A percentile compares a stretch with the other conserved stretches of the same genome.
Evolutionary conservation across 2,888 invertebrate genomes (phyloP).

Genomic region (Macroteleia sp.): DNA sequence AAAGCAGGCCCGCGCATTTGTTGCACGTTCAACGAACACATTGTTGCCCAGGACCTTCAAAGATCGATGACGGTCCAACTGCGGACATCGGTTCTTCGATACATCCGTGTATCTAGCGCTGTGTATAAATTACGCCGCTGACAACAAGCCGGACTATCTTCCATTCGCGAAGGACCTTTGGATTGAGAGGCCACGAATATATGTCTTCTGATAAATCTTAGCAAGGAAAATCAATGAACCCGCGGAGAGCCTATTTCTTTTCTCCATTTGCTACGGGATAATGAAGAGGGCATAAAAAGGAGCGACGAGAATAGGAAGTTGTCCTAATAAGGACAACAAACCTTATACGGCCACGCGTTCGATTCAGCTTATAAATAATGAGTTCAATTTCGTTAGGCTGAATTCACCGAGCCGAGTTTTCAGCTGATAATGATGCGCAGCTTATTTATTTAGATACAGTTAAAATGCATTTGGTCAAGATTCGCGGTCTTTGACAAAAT

Average conservation of each 20-base stretch:
- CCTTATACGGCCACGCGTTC: slow-evolving; percentile 30
- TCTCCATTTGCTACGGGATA: slow-evolving; percentile 6
- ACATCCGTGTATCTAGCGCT: slow-evolving; percentile 13
- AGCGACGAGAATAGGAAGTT: slow-evolving; percentile 22
- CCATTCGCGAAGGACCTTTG: slow-evolving; percentile 15
- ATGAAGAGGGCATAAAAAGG: slow-evolving; percentile 31
- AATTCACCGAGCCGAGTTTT: neutral
- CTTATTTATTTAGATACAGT: slow-evolving; percentile 6
- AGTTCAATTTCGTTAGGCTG: slow-evolving; percentile 22
- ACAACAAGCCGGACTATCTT: slow-evolving; percentile 27
- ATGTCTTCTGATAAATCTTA: slow-evolving; percentile 39
- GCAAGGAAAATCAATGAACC: slow-evolving; percentile 30
- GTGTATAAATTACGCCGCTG: slow-evolving; percentile 43
- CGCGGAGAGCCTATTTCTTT: slow-evolving; percentile 20
- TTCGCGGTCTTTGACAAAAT: neutral
- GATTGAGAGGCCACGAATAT: slow-evolving; percentile 49
- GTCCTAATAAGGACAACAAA: slow-evolving; percentile 25
- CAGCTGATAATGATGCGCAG: slow-evolving; percentile 15
- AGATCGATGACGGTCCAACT: slow-evolving; percentile 45
- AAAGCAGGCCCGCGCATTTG: slow-evolving; percentile 13
- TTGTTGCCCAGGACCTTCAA: slow-evolving; percentile 28
- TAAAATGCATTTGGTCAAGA: too few relatives aligned
- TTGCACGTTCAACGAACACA: slow-evolving; percentile 21
- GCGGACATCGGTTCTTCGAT: slow-evolving; percentile 29
- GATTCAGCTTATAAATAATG: slow-evolving; percentile 25